These are phyloP conservation scores for Microcebus jonahi DNA, from an alignment of 2,113 vertebrate genomes.

Conservation along the genomic window DNA sequence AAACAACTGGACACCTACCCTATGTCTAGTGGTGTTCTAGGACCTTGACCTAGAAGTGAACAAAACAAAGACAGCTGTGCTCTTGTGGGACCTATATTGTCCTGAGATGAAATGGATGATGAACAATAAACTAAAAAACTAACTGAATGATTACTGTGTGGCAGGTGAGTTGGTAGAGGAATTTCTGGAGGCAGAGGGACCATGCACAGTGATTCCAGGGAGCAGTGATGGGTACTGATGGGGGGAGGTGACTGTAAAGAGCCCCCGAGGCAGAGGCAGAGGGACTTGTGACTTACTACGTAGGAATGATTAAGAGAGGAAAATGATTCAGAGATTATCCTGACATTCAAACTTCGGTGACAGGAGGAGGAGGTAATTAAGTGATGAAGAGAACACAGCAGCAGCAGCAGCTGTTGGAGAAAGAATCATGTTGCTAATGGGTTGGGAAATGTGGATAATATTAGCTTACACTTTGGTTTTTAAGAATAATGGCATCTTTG, in stretches of 20 bases:
- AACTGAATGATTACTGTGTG: background rate
- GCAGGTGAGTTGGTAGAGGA: background rate
- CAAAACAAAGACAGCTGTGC: background rate
- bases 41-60: background rate
- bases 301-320: background rate
- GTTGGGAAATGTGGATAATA: background rate
- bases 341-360: background rate
- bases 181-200: background rate
- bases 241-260: background rate
- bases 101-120: background rate
- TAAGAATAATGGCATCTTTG: background rate
- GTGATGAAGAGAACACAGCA: background rate
- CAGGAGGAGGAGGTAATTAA: background rate
- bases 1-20: background rate
- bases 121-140: background rate
- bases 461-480: background rate
- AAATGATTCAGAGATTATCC: background rate
- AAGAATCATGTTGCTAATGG: background rate
- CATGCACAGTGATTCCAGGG: background rate
- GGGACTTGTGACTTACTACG: background rate
- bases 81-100: background rate
- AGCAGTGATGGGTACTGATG: background rate
- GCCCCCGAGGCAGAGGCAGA: background rate
- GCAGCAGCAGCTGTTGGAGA: background rate
- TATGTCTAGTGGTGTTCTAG: background rate